Percentiles rank a stretch among this genome's conserved stretches.
Conservation (phyloP, 2,888 invertebrate genomes). For the Zygogramma bicolorata region DNA sequence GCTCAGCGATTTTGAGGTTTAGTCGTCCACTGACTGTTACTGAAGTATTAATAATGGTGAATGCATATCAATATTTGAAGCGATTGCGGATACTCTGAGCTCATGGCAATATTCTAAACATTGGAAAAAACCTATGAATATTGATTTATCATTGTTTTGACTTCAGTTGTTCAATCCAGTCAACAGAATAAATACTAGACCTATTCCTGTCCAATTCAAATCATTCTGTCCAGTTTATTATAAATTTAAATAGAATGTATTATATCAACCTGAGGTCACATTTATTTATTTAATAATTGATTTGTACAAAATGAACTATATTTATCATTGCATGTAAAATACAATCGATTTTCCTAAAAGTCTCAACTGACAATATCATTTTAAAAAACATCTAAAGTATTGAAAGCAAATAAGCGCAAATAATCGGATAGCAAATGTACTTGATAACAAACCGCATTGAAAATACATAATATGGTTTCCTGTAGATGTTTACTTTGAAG, state of each 20-base stretch:
- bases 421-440: too few relatives aligned
- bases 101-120: too few relatives aligned
- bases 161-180: conserved; percentile 35
- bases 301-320: conserved; percentile 34
- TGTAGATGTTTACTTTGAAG: too few relatives aligned
- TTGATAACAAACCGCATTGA: too few relatives aligned
- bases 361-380: conserved; percentile 1
- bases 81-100: neutral
- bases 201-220: conserved; percentile 60
- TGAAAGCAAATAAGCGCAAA: neutral
- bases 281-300: conserved; percentile 35
- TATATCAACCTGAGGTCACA: conserved; percentile 32
- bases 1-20: conserved; percentile 61
- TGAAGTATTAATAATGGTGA: conserved; percentile 37
- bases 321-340: conserved; percentile 27
- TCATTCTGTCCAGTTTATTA: conserved; percentile 60
- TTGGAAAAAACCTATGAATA: neutral
- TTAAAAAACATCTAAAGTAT: neutral
- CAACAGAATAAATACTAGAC: conserved; percentile 57
- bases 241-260: conserved; percentile 39
- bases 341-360: conserved; percentile 28
- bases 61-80: conserved; percentile 20
- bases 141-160: conserved; percentile 29
- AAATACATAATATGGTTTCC: too few relatives aligned
- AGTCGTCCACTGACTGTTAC: conserved; percentile 57